Conservation (phyloP, 2,113 vertebrate genomes). For the Thamnaconus septentrionalis region DNA sequence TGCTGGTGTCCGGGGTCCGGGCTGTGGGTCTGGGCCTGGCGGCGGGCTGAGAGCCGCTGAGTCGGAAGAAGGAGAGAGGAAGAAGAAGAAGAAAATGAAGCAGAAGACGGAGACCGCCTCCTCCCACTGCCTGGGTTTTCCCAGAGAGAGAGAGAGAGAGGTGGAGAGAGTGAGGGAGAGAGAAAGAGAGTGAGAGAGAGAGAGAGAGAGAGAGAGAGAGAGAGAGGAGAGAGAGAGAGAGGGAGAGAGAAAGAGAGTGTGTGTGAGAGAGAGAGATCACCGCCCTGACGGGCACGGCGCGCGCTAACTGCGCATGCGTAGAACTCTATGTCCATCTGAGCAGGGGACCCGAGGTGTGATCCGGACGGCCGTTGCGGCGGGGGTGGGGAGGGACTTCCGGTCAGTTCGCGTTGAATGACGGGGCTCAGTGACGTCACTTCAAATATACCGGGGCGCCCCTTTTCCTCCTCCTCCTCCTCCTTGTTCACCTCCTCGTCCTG, state of each 20-base stretch:
- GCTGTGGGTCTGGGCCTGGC: not conserved
- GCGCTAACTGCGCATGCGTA: not conserved
- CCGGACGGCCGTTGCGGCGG: not conserved
- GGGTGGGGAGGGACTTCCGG: not conserved
- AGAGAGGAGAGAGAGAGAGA: not conserved
- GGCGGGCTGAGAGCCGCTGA: not conserved
- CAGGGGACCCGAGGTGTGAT: not conserved
- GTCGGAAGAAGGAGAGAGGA: not conserved
- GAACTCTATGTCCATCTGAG: not conserved
- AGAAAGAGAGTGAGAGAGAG: not conserved
- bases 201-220: not conserved
- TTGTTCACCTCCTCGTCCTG: no score
- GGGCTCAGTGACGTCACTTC: not conserved
- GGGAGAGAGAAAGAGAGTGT: not conserved
- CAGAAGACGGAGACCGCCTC: not conserved
- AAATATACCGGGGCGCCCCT: no score
- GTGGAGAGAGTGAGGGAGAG: not conserved
- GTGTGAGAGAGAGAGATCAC: not conserved
- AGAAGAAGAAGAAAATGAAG: not conserved
- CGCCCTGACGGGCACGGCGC: not conserved
- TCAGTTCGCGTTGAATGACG: not conserved
- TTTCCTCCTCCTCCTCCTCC: no score
- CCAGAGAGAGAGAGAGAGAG: not conserved
- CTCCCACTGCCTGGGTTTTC: slow-evolving; percentile 1
- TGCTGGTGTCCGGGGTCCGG: not conserved